Base-by-base conservation (phyloP, 1,140 invertebrate genomes). In the Drosophila rufa region DNA sequence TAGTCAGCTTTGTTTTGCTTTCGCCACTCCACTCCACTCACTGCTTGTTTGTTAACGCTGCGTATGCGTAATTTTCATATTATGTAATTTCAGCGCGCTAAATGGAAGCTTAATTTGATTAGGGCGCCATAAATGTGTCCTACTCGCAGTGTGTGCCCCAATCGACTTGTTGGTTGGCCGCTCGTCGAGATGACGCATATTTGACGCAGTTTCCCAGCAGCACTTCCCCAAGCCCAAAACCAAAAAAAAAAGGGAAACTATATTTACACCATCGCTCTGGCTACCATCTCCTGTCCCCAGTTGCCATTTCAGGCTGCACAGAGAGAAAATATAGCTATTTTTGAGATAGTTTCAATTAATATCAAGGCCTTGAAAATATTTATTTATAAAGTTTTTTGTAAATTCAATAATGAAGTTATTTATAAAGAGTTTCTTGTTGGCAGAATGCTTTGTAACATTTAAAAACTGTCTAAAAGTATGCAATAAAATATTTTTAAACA, bases 21-120 rank as follows among this genome's bases (percentile, higher is more conserved):
- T 61, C 42, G 46, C 19, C 51, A 55, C 33, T 43, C 56, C 58
- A 61, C 48, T 56, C 45, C 66, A 70, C 53, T 46, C 65, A 56
- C 65, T 33, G 42, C 60, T 70, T 70, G 79, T 80, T 65, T 60
- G 75, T 38, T 65, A 45, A 80, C 58, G 77, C 42, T 83, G 83
- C 84, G 83, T 89, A 79, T 89, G 84, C 84, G 85, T 89, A 90
- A 90, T 90, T 85, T 89, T 75, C 74, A 79, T 85, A 80, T 90
- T 90, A 90, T 90, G 73, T 81, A 90, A 90, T 90, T 89, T 79
- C 43, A 62, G 75, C 78, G 75, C 80, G 70, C 80, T 85, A 81
- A 89, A 89, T 90, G 81, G 67, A 79, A 82, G 78, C 84, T 76
- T 89, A 89, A 89, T 90, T 89, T 89, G 85, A 89, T 89, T 89